Conservation (phyloP, 1,140 invertebrate genomes). For the Nephila pilipes region DNA sequence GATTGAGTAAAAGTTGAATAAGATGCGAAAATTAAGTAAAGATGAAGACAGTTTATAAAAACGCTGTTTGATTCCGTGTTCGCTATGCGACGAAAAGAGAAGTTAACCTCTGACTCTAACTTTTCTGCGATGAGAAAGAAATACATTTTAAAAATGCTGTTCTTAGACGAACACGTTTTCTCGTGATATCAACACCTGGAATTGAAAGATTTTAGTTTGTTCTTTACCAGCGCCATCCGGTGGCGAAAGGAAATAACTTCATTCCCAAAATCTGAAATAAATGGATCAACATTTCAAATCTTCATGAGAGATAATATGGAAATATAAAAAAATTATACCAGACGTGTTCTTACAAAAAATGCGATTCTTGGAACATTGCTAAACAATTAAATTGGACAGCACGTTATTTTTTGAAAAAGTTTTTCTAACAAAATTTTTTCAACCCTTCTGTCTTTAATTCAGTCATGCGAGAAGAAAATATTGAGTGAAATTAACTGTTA, state of each 20-base stretch:
- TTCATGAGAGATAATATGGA: not conserved
- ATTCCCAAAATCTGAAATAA: not conserved
- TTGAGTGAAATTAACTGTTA: not conserved
- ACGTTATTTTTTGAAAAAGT: not conserved
- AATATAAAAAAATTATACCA: too few species aligned
- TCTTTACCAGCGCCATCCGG: conserved; percentile 37
- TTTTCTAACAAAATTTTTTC: not conserved
- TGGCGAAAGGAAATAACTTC: not conserved
- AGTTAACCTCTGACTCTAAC: conserved; percentile 80
- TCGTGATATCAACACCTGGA: conserved; percentile 69
- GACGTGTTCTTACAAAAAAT: not conserved
- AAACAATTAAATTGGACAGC: not conserved
- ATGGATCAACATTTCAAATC: not conserved
- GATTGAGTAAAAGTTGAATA: not conserved
- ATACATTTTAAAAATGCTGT: conserved; percentile 64
- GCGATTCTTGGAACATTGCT: too few species aligned
- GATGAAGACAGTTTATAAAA: too few species aligned
- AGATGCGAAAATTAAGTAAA: too few species aligned
- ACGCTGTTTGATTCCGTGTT: too few species aligned
- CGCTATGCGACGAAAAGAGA: not conserved
- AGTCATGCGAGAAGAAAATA: conserved; percentile 37
- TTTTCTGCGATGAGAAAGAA: not conserved
- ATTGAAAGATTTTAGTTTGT: not conserved
- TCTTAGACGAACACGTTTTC: conserved; percentile 57
- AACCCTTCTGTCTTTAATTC: not conserved